These are phyloP conservation scores for Amphibalanus amphitrite DNA, from an alignment of 1,140 invertebrate genomes.

Conservation along the genomic window DNA sequence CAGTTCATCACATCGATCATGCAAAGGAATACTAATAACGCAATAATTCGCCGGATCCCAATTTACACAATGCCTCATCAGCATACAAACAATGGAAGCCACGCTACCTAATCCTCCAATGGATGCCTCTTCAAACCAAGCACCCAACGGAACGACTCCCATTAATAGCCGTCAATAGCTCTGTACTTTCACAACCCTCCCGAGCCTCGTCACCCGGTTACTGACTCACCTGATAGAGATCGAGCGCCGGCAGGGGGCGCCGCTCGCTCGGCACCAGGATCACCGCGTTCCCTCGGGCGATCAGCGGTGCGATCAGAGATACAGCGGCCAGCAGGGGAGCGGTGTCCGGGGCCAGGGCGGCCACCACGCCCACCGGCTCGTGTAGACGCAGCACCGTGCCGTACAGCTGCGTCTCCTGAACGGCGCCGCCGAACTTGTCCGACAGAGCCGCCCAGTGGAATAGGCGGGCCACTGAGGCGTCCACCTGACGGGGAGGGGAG, in stretches of 20 bases:
- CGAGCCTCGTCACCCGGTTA: too few species aligned
- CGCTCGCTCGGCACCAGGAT: constrained; percentile 31
- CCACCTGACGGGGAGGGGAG: constrained; percentile 20
- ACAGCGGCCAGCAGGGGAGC: constrained; percentile 30
- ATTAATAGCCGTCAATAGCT: too few species aligned
- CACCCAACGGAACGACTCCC: too few species aligned
- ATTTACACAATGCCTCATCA: too few species aligned
- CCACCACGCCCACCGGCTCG: constrained; percentile 33
- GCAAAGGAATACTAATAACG: too few species aligned
- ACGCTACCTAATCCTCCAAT: too few species aligned
- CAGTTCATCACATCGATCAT: too few species aligned
- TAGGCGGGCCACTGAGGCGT: constrained; percentile 26
- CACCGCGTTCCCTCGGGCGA: constrained; percentile 30
- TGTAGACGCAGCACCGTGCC: constrained; percentile 28
- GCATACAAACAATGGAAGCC: too few species aligned
- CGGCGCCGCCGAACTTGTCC: constrained; percentile 30
- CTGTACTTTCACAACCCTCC: too few species aligned
- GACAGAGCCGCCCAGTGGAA: constrained; percentile 32
- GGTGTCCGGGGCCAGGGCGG: constrained; percentile 30
- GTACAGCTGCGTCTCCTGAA: constrained; percentile 32
- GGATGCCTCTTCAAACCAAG: too few species aligned
- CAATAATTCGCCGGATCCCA: too few species aligned
- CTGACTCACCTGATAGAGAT: constrained; percentile 29
- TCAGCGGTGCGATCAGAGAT: constrained; percentile 29
- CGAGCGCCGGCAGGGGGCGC: constrained; percentile 26